phyloP scores from a whole-genome alignment of 2,113 vertebrate species.

The Archocentrus centrarchus region DNA sequence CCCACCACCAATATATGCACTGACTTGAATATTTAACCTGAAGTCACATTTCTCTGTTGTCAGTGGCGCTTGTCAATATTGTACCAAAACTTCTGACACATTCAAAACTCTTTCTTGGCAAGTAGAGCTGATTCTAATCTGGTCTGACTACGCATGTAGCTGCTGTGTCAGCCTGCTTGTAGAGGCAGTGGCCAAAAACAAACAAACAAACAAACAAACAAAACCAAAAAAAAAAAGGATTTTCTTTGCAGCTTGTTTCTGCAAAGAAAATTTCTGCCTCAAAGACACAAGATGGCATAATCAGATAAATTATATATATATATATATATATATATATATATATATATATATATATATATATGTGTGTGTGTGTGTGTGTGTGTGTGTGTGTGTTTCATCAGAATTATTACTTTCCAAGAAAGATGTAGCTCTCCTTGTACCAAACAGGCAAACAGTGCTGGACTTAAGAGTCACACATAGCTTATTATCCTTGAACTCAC shows the following conservation, averaged over 20 bases:
- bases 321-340: too few relatives aligned
- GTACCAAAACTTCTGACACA: slow-evolving; percentile 50
- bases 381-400: background rate
- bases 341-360: too few relatives aligned
- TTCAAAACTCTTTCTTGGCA: slow-evolving; percentile 43
- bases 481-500: slow-evolving; percentile 57
- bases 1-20: background rate
- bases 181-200: slow-evolving; percentile 35
- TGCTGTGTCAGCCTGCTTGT: slow-evolving; percentile 50
- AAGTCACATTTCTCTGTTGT: slow-evolving; percentile 27
- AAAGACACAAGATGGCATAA: slow-evolving; percentile 75
- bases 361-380: too few relatives aligned
- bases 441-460: slow-evolving; percentile 54
- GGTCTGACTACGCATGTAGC: slow-evolving; percentile 48
- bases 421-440: slow-evolving; percentile 1
- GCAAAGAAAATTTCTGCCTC: too few relatives aligned
- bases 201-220: background rate
- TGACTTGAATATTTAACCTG: slow-evolving; percentile 5
- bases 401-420: background rate
- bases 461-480: slow-evolving; percentile 37
- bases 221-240: background rate
- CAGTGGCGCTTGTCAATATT: slow-evolving; percentile 48
- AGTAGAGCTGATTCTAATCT: slow-evolving; percentile 45
- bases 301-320: slow-evolving; percentile 43
- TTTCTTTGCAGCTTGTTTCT: slow-evolving; percentile 28